These are phyloP conservation scores for Plemyria rubiginata DNA, from an alignment of 2,888 invertebrate genomes.

Conservation along the genomic window DNA sequence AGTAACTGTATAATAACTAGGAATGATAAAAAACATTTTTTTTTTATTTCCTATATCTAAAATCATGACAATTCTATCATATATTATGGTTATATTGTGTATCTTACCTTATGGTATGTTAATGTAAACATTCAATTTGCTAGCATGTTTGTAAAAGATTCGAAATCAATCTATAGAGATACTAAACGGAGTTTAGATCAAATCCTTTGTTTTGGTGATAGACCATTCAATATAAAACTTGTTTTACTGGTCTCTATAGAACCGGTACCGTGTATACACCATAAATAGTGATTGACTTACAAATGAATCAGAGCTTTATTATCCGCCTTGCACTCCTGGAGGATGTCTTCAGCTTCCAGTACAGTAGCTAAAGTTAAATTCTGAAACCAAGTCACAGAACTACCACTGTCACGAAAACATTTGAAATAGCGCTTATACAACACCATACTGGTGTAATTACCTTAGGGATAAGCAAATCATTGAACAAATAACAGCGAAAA, in stretches of 20 bases:
- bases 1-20: too few relatives aligned
- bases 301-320: constrained; percentile 96
- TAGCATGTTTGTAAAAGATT: not conserved
- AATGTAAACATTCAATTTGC: too few relatives aligned
- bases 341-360: constrained; percentile 96
- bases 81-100: too few relatives aligned
- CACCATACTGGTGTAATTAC: constrained; percentile 12
- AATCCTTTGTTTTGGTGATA: constrained; percentile 19
- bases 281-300: constrained; percentile 86
- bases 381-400: constrained; percentile 83
- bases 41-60: too few relatives aligned
- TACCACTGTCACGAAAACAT: constrained; percentile 31
- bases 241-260: constrained; percentile 1
- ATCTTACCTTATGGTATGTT: too few relatives aligned
- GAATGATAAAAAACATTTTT: too few relatives aligned
- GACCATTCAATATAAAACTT: constrained; percentile 1
- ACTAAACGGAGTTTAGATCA: not conserved
- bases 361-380: constrained; percentile 95
- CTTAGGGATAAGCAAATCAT: constrained; percentile 5
- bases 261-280: not conserved
- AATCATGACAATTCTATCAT: too few relatives aligned
- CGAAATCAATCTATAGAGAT: too few relatives aligned
- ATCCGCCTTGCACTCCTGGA: constrained; percentile 97
- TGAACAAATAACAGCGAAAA: constrained; percentile 48
- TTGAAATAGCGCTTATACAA: constrained; percentile 19